A percentile compares a stretch with the other conserved stretches of the same genome.
Evolutionary conservation across 2,113 vertebrate species (phyloP).

Genomic region (Smithornis capensis): DNA sequence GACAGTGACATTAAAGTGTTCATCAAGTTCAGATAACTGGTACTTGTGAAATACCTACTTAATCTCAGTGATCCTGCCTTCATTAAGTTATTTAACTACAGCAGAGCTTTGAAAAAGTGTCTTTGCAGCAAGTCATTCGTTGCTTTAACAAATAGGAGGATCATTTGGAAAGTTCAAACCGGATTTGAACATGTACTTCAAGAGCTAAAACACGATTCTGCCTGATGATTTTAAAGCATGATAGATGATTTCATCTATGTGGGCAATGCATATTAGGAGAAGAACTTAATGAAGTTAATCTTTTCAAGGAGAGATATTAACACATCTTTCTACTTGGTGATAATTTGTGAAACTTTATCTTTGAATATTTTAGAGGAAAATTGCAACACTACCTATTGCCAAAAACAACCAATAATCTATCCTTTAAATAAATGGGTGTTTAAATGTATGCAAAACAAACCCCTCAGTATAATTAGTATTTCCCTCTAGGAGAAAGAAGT

Average conservation of each 20-base stretch:
- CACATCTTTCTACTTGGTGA: background rate
- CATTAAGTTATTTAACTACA: background rate
- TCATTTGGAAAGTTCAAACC: background rate
- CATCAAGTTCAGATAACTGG: background rate
- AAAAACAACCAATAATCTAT: background rate
- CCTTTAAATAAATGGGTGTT: background rate
- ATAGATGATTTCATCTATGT: background rate
- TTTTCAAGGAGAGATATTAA: background rate
- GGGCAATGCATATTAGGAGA: background rate
- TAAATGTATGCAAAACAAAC: background rate
- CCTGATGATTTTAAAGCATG: background rate
- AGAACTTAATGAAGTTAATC: background rate
- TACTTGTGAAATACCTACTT: background rate
- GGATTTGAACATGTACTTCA: background rate
- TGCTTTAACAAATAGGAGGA: background rate
- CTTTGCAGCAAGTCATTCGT: background rate
- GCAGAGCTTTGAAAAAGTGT: background rate
- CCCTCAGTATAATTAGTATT: background rate
- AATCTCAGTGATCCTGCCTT: background rate
- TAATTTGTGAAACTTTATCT: background rate
- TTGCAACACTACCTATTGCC: background rate
- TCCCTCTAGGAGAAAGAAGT: background rate
- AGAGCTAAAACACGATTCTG: background rate
- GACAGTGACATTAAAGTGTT: background rate
- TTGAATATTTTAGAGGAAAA: background rate